Percentiles rank a stretch among this genome's conserved stretches.
These are phyloP conservation scores for Nasonia giraulti DNA, from an alignment of 1,140 invertebrate species.

Conservation along the genomic window DNA sequence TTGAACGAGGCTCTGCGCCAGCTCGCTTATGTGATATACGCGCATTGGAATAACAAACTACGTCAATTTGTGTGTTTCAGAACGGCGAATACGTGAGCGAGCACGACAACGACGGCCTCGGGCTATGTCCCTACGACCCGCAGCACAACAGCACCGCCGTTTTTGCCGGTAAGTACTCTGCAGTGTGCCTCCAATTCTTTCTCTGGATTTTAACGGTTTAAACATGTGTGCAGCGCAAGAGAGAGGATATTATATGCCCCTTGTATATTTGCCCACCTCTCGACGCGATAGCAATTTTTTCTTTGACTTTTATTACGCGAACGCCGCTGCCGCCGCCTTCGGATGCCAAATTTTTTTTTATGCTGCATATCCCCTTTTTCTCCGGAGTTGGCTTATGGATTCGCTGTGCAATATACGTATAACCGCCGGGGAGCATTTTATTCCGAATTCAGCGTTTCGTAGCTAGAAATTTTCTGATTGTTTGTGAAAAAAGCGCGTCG, in stretches of 20 bases:
- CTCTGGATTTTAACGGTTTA: neutral
- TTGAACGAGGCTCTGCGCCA: neutral
- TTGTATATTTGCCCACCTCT: neutral
- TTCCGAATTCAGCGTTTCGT: no score
- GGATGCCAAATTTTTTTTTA: no score
- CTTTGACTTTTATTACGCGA: neutral
- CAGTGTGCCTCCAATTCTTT: neutral
- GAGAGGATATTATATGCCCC: neutral
- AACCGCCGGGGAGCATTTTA: no score
- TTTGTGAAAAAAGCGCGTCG: no score
- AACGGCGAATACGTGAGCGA: slow-evolving; percentile 75
- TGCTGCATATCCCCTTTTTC: no score
- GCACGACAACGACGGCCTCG: slow-evolving; percentile 86
- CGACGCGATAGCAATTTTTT: neutral
- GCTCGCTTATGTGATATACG: no score
- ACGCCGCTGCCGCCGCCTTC: neutral
- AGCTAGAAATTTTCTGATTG: no score
- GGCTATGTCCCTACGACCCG: slow-evolving; percentile 93
- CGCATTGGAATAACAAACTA: slow-evolving; percentile 21
- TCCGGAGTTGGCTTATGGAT: no score
- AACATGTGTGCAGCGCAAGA: neutral
- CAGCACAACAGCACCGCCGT: slow-evolving; percentile 94
- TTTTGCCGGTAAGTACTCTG: slow-evolving; percentile 77
- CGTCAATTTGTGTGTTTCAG: slow-evolving; percentile 68
- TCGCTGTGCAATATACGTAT: no score